Evolutionary conservation across 2,113 vertebrate genomes (phyloP).

Genomic region (Atractosteus spatula): DNA sequence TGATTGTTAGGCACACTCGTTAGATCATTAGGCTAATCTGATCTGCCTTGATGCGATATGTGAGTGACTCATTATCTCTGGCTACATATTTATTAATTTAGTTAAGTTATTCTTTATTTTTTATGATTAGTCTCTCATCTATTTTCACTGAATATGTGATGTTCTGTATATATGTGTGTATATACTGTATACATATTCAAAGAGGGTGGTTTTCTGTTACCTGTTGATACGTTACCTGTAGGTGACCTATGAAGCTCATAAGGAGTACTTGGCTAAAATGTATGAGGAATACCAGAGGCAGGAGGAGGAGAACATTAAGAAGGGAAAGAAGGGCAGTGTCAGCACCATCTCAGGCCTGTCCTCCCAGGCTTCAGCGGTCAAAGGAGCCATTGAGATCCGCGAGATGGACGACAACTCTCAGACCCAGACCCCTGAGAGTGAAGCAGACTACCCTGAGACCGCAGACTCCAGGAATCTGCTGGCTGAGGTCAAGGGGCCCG

Average conservation of each 20-base stretch:
- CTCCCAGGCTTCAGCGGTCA: constrained; percentile 80
- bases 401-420: constrained; percentile 92
- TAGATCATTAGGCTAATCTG: no score
- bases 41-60: no score
- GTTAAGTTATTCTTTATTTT: no score
- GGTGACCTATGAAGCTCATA: constrained; percentile 98
- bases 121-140: no score
- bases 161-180: no score
- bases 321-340: constrained; percentile 94
- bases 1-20: no score
- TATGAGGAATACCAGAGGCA: constrained; percentile 98
- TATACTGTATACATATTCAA: no score
- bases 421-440: constrained; percentile 95
- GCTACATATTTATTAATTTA: no score
- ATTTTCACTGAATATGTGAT: no score
- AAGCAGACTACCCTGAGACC: constrained; percentile 87
- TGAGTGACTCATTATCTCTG: no score
- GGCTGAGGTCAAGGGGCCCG: constrained; percentile 82
- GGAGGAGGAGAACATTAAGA: constrained; percentile 98
- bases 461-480: constrained; percentile 83
- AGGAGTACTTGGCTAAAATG: constrained; percentile 98
- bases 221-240: constrained; percentile 58
- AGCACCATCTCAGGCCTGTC: constrained; percentile 98
- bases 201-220: constrained; percentile 34
- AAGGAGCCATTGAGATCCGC: constrained; percentile 88